These are phyloP conservation scores for Helogale parvula DNA, from an alignment of 2,113 vertebrate species.

Conservation along the genomic window DNA sequence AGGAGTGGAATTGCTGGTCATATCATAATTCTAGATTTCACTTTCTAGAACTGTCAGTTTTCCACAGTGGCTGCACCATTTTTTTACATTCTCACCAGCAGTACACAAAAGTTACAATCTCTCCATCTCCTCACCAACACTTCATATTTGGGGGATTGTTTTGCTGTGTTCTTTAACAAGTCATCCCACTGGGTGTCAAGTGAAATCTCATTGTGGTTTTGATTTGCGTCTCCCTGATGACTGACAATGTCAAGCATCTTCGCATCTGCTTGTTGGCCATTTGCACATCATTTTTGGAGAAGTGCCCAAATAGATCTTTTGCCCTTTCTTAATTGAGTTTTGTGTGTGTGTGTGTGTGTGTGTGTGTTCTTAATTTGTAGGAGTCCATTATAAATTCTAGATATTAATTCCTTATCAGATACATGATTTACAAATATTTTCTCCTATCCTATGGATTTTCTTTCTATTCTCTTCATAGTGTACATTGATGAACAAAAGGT, in stretches of 20 bases:
- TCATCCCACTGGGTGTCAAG: not conserved
- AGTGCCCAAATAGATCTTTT: not conserved
- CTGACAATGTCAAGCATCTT: not conserved
- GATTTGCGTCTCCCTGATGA: not conserved
- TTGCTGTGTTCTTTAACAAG: not conserved
- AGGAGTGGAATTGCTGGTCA: not conserved
- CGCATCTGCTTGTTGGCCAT: not conserved
- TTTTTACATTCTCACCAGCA: not conserved
- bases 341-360: not conserved
- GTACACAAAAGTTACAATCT: not conserved
- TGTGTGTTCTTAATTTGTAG: not conserved
- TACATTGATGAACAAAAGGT: not conserved
- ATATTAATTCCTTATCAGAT: not conserved
- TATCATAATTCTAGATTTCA: not conserved
- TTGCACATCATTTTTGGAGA: not conserved
- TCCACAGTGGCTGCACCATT: not conserved
- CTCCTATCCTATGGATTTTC: not conserved
- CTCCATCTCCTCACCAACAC: not conserved
- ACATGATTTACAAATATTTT: slow-evolving; percentile 4
- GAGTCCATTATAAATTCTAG: not conserved
- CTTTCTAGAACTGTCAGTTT: not conserved
- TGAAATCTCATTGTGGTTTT: not conserved
- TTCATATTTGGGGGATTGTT: not conserved
- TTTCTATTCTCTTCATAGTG: not conserved
- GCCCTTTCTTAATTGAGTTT: not conserved